Evolutionary conservation across 2,797 vertebrate genomes (phyloP).

Genomic region (Streptopelia turtur): DNA sequence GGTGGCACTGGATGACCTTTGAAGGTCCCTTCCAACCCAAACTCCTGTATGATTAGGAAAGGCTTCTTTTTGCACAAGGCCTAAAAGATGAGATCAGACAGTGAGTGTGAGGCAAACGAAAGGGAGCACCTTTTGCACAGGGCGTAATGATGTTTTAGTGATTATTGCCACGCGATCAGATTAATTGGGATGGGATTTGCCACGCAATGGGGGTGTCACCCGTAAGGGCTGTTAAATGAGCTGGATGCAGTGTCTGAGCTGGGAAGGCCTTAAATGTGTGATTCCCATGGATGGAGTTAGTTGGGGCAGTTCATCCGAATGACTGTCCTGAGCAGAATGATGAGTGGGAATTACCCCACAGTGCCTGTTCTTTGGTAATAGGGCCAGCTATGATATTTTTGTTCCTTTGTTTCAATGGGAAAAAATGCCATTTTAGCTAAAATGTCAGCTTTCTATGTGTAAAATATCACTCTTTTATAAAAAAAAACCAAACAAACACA

Average conservation of each 20-base stretch:
- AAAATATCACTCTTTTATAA: background rate
- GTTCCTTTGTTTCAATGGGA: background rate
- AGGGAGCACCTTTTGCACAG: fast-evolving
- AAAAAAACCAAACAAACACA: fast-evolving
- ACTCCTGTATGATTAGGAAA: background rate
- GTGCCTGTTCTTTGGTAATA: background rate
- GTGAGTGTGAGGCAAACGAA: fast-evolving
- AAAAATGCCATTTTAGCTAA: background rate
- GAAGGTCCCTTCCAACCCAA: no score
- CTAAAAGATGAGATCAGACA: background rate
- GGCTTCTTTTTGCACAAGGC: background rate
- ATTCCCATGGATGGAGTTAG: background rate
- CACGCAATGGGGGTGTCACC: fast-evolving
- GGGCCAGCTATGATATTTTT: background rate
- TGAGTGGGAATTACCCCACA: background rate
- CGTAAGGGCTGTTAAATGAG: background rate
- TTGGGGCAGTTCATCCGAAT: background rate
- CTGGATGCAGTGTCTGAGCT: background rate
- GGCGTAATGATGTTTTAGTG: background rate
- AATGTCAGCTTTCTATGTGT: background rate
- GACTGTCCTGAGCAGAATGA: background rate
- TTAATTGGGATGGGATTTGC: background rate
- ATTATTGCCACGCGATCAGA: background rate
- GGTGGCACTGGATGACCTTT: no score
- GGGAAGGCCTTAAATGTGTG: background rate